Percentiles rank a stretch among this genome's conserved stretches.
These are phyloP conservation scores for Brachionus manjavacas DNA, from an alignment of 1,140 invertebrate genomes.

Conservation along the genomic window DNA sequence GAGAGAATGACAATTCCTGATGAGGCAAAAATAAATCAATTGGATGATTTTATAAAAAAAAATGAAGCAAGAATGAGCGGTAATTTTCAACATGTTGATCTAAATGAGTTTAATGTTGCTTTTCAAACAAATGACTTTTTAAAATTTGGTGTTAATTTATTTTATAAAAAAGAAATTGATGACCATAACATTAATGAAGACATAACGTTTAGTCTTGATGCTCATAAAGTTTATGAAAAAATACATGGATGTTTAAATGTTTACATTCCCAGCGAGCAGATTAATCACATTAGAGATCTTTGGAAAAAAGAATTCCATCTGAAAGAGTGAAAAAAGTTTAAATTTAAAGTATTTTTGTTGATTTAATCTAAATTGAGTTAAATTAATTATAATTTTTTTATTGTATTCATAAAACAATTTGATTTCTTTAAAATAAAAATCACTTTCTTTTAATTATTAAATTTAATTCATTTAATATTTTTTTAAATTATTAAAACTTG, in stretches of 20 bases:
- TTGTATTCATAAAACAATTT: no score
- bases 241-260: constrained; percentile 7
- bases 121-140: not conserved
- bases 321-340: not conserved
- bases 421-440: no score
- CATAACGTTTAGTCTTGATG: not conserved
- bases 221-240: not conserved
- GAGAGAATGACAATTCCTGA: not conserved
- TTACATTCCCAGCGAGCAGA: not conserved
- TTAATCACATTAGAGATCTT: not conserved
- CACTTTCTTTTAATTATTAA: no score
- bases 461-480: no score
- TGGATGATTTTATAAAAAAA: not conserved
- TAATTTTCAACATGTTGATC: not conserved
- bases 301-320: constrained; percentile 3
- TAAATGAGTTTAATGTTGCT: not conserved
- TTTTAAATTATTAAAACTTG: no score
- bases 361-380: not conserved
- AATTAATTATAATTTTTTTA: not conserved
- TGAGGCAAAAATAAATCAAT: not conserved
- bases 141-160: constrained; percentile 7
- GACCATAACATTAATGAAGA: not conserved
- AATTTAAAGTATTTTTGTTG: not conserved
- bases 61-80: not conserved
- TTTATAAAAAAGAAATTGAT: constrained; percentile 17